phyloP scores from a whole-genome alignment of 2,113 vertebrate genomes.

The Sapayoa aenigma region DNA sequence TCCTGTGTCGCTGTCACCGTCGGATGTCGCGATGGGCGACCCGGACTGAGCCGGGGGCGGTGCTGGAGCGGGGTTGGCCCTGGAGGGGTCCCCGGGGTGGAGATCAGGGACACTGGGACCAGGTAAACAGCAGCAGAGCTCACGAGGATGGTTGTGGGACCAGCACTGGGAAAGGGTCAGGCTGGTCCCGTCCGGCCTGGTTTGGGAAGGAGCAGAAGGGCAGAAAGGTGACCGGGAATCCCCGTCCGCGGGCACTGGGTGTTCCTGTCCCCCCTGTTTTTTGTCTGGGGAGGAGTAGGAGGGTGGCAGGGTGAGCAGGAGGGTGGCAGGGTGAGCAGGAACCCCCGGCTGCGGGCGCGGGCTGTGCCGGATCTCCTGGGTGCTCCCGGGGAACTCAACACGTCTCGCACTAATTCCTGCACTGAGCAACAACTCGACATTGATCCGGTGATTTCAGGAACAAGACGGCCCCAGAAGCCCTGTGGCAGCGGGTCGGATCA shows the following conservation, averaged over 20 bases:
- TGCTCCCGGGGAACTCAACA: neutral
- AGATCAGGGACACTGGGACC: rapidly evolving
- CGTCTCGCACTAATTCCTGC: rapidly evolving
- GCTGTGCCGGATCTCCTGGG: neutral
- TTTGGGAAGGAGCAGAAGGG: neutral
- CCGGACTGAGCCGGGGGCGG: neutral
- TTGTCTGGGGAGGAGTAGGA: neutral
- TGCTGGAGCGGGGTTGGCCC: neutral
- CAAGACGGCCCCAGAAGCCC: neutral
- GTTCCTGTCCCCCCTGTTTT: rapidly evolving
- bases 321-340: neutral
- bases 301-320: neutral
- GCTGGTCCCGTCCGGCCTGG: neutral
- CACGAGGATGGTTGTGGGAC: rapidly evolving
- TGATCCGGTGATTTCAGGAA: neutral
- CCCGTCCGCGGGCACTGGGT: rapidly evolving
- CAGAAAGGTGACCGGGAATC: rapidly evolving
- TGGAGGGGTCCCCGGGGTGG: neutral
- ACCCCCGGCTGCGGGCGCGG: rapidly evolving
- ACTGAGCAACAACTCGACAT: rapidly evolving
- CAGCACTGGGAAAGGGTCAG: neutral
- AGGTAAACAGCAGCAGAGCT: neutral
- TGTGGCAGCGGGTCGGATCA: neutral
- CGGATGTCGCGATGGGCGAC: neutral
- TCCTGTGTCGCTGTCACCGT: neutral